A percentile compares a stretch with the other conserved stretches of the same genome.
Conservation (phyloP, 2,888 invertebrate genomes). For the Ctenicera cuprea region DNA sequence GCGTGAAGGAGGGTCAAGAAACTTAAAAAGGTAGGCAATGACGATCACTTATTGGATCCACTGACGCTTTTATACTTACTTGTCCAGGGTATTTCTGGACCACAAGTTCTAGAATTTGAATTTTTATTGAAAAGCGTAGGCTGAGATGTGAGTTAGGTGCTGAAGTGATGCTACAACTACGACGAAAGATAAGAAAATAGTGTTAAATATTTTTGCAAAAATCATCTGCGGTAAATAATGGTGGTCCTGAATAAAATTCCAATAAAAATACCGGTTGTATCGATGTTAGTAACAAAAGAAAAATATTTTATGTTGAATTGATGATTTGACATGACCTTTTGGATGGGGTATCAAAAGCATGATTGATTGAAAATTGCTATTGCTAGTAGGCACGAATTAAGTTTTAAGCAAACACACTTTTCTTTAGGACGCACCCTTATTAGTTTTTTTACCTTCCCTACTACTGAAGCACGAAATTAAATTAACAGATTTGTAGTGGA, state of each 20-base stretch:
- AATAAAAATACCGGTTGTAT: not conserved
- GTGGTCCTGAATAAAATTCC: conserved; percentile 4
- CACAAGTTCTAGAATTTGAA: not conserved
- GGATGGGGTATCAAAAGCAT: too few relatives aligned
- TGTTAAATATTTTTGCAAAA: not conserved
- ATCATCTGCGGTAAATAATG: not conserved
- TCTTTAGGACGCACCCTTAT: too few relatives aligned
- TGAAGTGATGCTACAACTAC: not conserved
- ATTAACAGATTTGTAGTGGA: too few relatives aligned
- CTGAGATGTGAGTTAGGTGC: not conserved
- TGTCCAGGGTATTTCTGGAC: not conserved
- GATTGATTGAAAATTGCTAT: too few relatives aligned
- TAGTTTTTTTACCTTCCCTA: too few relatives aligned
- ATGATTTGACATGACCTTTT: too few relatives aligned
- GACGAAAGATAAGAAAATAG: not conserved
- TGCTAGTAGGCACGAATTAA: too few relatives aligned
- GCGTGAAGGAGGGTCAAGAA: conserved; percentile 17
- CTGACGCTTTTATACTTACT: not conserved
- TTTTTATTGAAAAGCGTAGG: not conserved
- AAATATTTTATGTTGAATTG: not conserved
- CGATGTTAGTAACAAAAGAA: not conserved
- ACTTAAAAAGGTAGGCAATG: not conserved
- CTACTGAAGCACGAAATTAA: too few relatives aligned
- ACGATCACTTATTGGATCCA: not conserved
- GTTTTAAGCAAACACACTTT: too few relatives aligned